Evolutionary conservation across 2,888 invertebrate species (phyloP).

Genomic region (Acrobasis repandana): DNA sequence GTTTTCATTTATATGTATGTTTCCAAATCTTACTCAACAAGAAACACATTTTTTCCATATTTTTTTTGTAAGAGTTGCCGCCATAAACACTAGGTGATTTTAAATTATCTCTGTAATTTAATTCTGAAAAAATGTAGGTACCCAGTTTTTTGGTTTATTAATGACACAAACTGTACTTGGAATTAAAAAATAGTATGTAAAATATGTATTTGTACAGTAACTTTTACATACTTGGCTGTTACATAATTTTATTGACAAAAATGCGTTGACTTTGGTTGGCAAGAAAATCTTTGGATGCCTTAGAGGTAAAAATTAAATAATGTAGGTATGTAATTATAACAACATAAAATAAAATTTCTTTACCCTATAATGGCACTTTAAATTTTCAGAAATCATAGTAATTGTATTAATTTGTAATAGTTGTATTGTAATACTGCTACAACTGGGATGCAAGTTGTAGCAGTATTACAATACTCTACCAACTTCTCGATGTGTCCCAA

Average conservation of each 20-base stretch:
- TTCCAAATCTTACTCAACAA: too few relatives aligned
- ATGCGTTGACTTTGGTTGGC: constrained; percentile 45
- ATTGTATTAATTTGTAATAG: not conserved
- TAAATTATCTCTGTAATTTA: too few relatives aligned
- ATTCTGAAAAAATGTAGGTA: too few relatives aligned
- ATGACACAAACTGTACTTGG: not conserved
- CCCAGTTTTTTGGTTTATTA: not conserved
- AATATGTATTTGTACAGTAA: not conserved
- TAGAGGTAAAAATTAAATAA: constrained; percentile 38
- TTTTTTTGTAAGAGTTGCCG: too few relatives aligned
- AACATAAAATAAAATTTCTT: not conserved
- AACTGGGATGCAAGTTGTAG: too few relatives aligned
- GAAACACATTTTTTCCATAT: too few relatives aligned
- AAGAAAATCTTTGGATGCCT: constrained; percentile 47
- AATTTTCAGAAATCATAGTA: not conserved
- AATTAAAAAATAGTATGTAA: not conserved
- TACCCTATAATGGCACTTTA: constrained; percentile 18
- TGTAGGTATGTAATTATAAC: not conserved
- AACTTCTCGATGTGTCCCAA: too few relatives aligned
- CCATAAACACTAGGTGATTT: too few relatives aligned
- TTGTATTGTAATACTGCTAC: too few relatives aligned
- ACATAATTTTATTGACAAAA: not conserved
- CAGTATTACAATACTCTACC: too few relatives aligned
- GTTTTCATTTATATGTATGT: not conserved
- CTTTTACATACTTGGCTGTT: not conserved